Evolutionary conservation across 2,888 invertebrate genomes (phyloP).

Genomic region (Drosophila antonietae): DNA sequence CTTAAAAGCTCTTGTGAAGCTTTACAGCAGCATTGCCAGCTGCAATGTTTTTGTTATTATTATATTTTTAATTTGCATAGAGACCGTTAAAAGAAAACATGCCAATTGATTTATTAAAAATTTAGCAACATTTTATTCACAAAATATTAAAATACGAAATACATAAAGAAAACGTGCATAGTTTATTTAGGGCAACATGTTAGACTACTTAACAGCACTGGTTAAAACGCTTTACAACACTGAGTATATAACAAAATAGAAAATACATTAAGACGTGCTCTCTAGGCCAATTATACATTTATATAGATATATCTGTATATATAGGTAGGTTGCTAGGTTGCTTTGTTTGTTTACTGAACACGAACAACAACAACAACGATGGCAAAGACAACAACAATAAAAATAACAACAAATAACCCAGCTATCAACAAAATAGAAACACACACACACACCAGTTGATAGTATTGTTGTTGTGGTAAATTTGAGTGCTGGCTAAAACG

Average conservation of each 20-base stretch:
- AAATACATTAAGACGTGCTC: conserved; percentile 43
- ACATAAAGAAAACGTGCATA: conserved; percentile 47
- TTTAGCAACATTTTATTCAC: conserved; percentile 20
- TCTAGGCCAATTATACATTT: conserved; percentile 44
- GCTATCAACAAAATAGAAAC: conserved; percentile 46
- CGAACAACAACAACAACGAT: not conserved
- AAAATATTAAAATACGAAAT: conserved; percentile 16
- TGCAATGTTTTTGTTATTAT: conserved; percentile 5
- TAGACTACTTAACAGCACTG: conserved; percentile 38
- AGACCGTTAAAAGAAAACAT: conserved; percentile 48
- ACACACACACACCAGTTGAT: conserved; percentile 72
- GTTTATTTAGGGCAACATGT: not conserved
- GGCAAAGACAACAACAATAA: conserved; percentile 7
- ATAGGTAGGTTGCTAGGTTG: conserved; percentile 28
- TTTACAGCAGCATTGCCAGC: conserved; percentile 40
- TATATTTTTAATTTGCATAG: not conserved
- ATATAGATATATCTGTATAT: conserved; percentile 5
- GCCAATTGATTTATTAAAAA: conserved; percentile 48
- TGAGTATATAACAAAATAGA: conserved; percentile 18
- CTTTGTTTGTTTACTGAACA: conserved; percentile 17
- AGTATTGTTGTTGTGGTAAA: conserved; percentile 47
- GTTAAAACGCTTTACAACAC: conserved; percentile 41
- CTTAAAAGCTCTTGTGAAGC: conserved; percentile 45
- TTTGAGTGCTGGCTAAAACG: conserved; percentile 78
- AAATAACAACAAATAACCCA: conserved; percentile 33